Base-by-base conservation (phyloP, 2,888 invertebrate species). In the Epiblema foenella region DNA sequence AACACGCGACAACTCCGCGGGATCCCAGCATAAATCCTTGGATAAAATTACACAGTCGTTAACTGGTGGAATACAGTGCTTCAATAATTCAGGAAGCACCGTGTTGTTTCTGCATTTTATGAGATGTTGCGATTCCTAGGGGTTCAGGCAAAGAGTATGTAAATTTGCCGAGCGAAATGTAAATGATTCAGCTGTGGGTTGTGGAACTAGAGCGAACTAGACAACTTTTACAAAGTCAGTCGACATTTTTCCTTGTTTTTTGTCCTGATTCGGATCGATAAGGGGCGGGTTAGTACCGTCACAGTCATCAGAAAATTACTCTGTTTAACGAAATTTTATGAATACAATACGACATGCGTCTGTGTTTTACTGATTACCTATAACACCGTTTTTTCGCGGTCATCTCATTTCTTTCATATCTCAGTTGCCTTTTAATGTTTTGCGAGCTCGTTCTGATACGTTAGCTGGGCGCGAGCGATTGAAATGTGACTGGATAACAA, bases 81-180 rank as follows among this genome's bases (percentile, higher is more conserved):
- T 86, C 83, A 87, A 85, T 87, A 86, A 88, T 87, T 82, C 84
- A 83, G 77, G 77, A 78, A 80, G 78, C 78, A 75, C 73, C 69
- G 78, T 79, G 81, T 78, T 81, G 80, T 83, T 83, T 79, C 83
- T 85, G 85, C 83, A 84, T 87, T 87, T 88, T 86, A 86, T 80
- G 81, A 83, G 80, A 79, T 80, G 77, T 76, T 77, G 79, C 81
- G 71, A 79, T 81, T 82, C 78, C 80, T 81, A 75, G 74, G 81
- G 79, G 77, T 73, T 74, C 73, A 72, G 75, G 79, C 79, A 80
- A 84, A 83, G 81, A 79, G 81, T 85, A 88, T 88, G 88, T 84
- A 86, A 88, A 88, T 88, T 81, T 84, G 83, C 83, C 81, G 82
- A 77, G 81, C 75, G 79, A 79, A 79, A 88, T 88, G 86, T 84